Percentiles rank a stretch among this genome's conserved stretches.
Conservation (phyloP, 2,888 invertebrate genomes). For the Catocala nupta region DNA sequence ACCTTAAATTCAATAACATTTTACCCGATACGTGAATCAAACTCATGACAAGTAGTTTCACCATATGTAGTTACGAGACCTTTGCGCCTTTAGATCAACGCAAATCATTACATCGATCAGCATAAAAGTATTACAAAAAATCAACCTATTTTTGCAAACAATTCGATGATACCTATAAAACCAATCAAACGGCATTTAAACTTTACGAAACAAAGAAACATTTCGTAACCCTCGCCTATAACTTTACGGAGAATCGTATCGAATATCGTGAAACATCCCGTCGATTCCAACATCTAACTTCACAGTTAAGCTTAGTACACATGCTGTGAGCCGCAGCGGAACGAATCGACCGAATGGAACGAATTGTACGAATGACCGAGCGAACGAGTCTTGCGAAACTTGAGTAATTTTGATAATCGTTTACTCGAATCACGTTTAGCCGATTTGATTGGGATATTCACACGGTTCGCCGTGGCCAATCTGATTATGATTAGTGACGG, state of each 20-base stretch:
- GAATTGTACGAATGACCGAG: slow-evolving; percentile 21
- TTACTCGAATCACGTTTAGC: slow-evolving; percentile 44
- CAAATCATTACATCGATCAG: too few species aligned
- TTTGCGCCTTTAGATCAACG: too few species aligned
- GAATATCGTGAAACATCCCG: slow-evolving; percentile 10
- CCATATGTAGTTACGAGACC: too few species aligned
- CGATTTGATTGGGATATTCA: slow-evolving; percentile 54
- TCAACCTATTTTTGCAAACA: neutral
- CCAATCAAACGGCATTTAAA: neutral
- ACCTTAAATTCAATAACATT: too few species aligned
- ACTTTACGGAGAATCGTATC: slow-evolving; percentile 7
- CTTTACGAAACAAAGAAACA: slow-evolving; percentile 1
- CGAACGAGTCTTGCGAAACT: slow-evolving; percentile 39
- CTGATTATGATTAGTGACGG: slow-evolving; percentile 41
- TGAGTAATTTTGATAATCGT: slow-evolving; percentile 45
- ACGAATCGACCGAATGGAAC: slow-evolving; percentile 18
- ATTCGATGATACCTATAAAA: neutral
- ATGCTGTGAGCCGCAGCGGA: slow-evolving; percentile 20
- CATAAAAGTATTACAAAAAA: too few species aligned
- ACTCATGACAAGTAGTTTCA: too few species aligned
- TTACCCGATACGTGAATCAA: too few species aligned
- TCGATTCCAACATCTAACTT: slow-evolving; percentile 1
- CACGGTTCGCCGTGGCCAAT: slow-evolving; percentile 41
- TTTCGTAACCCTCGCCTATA: neutral
- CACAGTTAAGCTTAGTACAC: slow-evolving; percentile 17